Percentiles rank a stretch among this genome's conserved stretches.
Conservation (phyloP, 2,888 invertebrate species). For the Hemithea aestivaria region DNA sequence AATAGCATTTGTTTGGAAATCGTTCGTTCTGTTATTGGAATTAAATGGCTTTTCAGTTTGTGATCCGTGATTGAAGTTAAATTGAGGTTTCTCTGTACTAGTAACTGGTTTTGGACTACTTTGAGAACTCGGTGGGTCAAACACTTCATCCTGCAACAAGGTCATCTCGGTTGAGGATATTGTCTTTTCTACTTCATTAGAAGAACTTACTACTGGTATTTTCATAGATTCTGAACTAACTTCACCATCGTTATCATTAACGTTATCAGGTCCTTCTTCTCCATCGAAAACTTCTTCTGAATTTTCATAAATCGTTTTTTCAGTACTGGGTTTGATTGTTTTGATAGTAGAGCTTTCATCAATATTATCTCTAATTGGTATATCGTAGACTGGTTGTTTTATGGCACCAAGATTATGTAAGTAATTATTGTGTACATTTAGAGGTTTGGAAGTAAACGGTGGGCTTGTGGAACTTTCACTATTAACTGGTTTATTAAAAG, state of each 20-base stretch:
- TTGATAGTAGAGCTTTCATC: constrained; percentile 55
- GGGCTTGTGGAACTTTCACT: constrained; percentile 39
- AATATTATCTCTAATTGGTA: constrained; percentile 66
- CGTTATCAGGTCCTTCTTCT: constrained; percentile 53
- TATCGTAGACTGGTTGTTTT: constrained; percentile 67
- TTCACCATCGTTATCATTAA: constrained; percentile 67
- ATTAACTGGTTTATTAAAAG: constrained; percentile 52
- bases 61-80: constrained; percentile 56
- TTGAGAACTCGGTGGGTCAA: constrained; percentile 20
- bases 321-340: constrained; percentile 29
- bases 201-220: constrained; percentile 62
- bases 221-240: constrained; percentile 71
- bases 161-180: constrained; percentile 44
- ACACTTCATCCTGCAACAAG: constrained; percentile 47
- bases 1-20: constrained; percentile 58
- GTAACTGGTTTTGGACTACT: constrained; percentile 21
- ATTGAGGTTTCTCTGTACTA: constrained; percentile 32
- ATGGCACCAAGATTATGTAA: constrained; percentile 52
- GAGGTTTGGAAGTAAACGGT: constrained; percentile 44
- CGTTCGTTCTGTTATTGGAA: constrained; percentile 46
- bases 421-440: constrained; percentile 50
- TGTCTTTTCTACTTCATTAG: constrained; percentile 43
- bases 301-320: constrained; percentile 61
- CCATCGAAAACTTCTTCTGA: constrained; percentile 71
- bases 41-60: constrained; percentile 74